phyloP scores from a whole-genome alignment of 2,888 invertebrate species.

The Nesidiocoris tenuis region DNA sequence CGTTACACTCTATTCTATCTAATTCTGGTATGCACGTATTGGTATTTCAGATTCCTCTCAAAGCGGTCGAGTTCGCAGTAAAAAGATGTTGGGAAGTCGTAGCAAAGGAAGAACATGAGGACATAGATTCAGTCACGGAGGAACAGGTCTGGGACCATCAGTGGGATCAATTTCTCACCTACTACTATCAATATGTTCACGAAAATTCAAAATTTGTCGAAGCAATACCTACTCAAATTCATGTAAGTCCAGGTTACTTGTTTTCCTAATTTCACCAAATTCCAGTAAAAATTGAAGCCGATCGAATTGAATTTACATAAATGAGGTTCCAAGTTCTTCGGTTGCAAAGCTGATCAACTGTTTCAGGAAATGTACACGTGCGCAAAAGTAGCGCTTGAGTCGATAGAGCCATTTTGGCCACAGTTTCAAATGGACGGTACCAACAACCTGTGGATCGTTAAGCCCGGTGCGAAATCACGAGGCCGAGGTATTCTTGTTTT shows the following conservation, averaged over 20 bases:
- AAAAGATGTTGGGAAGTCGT: slow-evolving; percentile 75
- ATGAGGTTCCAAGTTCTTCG: no score
- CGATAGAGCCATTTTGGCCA: slow-evolving; percentile 50
- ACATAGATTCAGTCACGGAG: slow-evolving; percentile 57
- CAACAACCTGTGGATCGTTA: slow-evolving; percentile 61
- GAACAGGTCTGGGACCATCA: slow-evolving; percentile 75
- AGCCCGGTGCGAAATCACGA: slow-evolving; percentile 60
- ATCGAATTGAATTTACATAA: no score
- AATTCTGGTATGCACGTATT: no score
- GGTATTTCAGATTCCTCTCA: slow-evolving; percentile 63
- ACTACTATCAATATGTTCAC: slow-evolving; percentile 52
- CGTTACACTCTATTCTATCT: no score
- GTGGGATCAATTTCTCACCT: slow-evolving; percentile 75
- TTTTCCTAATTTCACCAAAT: no score
- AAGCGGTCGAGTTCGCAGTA: slow-evolving; percentile 78
- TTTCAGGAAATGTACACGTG: slow-evolving; percentile 51
- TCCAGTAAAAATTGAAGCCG: no score
- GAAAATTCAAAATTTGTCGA: slow-evolving; percentile 49
- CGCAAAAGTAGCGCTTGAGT: slow-evolving; percentile 50
- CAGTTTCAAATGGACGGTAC: slow-evolving; percentile 56
- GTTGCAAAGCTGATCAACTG: no score
- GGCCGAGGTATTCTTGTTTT: slow-evolving; percentile 60
- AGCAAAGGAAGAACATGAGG: slow-evolving; percentile 70
- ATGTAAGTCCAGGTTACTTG: slow-evolving; percentile 48
- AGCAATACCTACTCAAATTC: slow-evolving; percentile 49